phyloP scores from a whole-genome alignment of 1,140 invertebrate species.

The Hypsibius dujardini region DNA sequence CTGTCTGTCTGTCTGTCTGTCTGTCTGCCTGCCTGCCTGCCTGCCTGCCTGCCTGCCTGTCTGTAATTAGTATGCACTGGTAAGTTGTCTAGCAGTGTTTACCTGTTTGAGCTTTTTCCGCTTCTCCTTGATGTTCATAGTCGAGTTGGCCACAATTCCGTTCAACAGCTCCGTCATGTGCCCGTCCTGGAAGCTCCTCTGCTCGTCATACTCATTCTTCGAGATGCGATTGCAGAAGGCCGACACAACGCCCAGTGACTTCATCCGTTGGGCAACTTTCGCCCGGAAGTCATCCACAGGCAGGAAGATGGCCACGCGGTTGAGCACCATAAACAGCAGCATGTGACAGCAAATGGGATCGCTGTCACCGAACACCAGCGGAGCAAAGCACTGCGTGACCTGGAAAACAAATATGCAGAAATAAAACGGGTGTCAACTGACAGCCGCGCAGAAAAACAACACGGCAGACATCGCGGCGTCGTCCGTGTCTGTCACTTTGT shows the following conservation, averaged over 20 bases:
- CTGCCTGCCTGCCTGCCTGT: no score
- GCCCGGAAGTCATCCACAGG: background rate
- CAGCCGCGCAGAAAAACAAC: background rate
- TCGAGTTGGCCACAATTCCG: background rate
- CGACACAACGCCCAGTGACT: background rate
- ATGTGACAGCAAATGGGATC: background rate
- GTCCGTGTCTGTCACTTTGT: no score
- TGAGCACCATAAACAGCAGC: background rate
- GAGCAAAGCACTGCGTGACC: background rate
- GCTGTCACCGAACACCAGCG: background rate
- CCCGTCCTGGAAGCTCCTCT: background rate
- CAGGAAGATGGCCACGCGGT: background rate
- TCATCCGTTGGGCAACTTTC: background rate
- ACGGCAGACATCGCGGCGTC: no score
- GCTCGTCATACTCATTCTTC: background rate
- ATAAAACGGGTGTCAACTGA: background rate
- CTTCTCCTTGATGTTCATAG: background rate
- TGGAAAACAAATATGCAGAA: background rate
- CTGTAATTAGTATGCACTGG: no score
- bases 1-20: no score
- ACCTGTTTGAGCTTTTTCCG: slow-evolving; percentile 8
- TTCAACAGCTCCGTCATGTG: slow-evolving; percentile 1
- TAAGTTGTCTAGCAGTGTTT: background rate
- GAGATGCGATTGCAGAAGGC: slow-evolving; percentile 3
- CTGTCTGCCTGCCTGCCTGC: no score